These are phyloP conservation scores for Hoplodrina ambigua DNA, from an alignment of 2,888 invertebrate species.

Conservation along the genomic window DNA sequence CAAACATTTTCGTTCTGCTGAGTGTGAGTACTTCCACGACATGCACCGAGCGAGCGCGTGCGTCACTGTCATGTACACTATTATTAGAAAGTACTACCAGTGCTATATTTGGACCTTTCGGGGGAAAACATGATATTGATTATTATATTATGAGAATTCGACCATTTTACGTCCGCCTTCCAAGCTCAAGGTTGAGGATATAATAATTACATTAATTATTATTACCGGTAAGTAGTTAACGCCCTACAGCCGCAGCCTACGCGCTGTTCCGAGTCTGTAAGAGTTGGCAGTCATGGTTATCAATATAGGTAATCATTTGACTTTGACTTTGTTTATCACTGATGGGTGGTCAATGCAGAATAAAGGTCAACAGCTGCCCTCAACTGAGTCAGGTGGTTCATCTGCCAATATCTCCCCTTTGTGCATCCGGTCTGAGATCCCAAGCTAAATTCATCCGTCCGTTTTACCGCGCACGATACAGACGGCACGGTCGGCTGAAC, in stretches of 20 bases:
- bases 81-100: conserved; percentile 1
- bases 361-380: no score
- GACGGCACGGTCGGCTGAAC: no score
- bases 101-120: background rate
- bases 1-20: background rate
- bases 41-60: background rate
- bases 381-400: no score
- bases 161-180: background rate
- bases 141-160: background rate
- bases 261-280: background rate
- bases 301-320: no score
- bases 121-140: background rate
- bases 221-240: background rate
- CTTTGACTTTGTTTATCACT: no score
- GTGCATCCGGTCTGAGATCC: no score
- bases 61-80: background rate
- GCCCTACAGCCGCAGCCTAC: background rate
- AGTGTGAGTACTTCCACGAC: background rate
- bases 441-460: no score
- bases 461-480: no score
- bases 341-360: no score
- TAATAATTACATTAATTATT: background rate
- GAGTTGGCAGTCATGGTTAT: no score
- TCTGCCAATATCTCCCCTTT: no score
- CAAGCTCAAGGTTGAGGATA: background rate